phyloP scores from a whole-genome alignment of 2,797 vertebrate species.

The Thripadectes ignobilis region DNA sequence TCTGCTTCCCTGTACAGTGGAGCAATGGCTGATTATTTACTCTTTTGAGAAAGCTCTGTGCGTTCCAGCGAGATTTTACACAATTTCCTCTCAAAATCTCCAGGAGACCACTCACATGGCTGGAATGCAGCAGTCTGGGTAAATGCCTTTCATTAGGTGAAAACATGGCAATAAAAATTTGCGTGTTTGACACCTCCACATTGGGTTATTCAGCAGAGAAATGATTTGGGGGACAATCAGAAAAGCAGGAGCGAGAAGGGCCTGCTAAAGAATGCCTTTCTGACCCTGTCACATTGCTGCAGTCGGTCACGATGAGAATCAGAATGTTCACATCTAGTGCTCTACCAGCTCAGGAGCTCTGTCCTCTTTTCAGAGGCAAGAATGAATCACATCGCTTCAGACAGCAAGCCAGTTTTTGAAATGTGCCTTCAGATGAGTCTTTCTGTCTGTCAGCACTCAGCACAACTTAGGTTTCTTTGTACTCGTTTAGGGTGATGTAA shows the following conservation, averaged over 20 bases:
- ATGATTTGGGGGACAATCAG: background rate
- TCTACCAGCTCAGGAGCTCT: background rate
- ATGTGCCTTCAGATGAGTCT: background rate
- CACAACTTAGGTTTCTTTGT: background rate
- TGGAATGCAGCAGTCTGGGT: background rate
- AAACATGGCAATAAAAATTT: background rate
- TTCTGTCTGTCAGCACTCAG: background rate
- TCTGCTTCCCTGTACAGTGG: background rate
- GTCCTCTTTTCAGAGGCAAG: background rate
- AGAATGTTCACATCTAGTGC: background rate
- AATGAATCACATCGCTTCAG: constrained; percentile 9
- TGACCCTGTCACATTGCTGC: background rate
- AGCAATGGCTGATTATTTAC: background rate
- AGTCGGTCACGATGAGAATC: background rate
- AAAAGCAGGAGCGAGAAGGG: background rate
- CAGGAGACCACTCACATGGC: rapidly evolving
- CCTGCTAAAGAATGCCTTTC: background rate
- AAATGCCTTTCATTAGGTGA: background rate
- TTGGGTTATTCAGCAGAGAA: background rate
- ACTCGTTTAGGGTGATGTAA: background rate
- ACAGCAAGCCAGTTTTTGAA: background rate
- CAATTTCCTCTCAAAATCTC: background rate
- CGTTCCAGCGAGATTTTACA: background rate
- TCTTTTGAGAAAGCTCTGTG: background rate
- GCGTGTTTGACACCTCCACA: background rate